Evolutionary conservation across 2,113 vertebrate species (phyloP).

Genomic region (Sakesphorus luctuosus): DNA sequence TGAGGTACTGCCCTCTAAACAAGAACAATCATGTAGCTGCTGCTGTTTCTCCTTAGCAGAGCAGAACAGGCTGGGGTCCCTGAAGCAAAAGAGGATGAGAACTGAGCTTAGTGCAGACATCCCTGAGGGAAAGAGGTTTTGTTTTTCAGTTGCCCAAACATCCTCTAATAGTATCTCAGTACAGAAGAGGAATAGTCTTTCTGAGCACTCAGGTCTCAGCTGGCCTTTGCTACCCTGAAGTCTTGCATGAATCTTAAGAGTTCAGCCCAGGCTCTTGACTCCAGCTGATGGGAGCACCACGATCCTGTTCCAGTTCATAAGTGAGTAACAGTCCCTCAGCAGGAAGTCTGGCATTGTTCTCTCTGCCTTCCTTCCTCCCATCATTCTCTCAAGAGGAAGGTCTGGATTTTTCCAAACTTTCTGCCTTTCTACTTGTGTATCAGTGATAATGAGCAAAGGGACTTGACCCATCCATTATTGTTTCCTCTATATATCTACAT

Average conservation of each 20-base stretch:
- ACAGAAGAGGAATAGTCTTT: background rate
- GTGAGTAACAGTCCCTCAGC: slow-evolving; percentile 14
- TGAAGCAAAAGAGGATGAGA: background rate
- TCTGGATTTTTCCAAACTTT: slow-evolving; percentile 30
- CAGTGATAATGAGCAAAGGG: background rate
- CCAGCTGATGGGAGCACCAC: background rate
- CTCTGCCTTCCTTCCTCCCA: slow-evolving; percentile 23
- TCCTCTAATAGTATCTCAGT: background rate
- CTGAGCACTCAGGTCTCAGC: background rate
- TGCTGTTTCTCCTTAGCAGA: background rate
- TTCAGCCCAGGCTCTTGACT: background rate
- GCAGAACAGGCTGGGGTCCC: background rate
- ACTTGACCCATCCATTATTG: slow-evolving; percentile 23
- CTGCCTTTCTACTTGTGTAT: slow-evolving; percentile 7
- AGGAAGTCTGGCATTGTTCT: slow-evolving; percentile 67
- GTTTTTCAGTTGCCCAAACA: background rate
- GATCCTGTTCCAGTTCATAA: slow-evolving; percentile 6
- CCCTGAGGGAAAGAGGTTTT: background rate
- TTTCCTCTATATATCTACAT: background rate
- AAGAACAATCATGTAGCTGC: background rate
- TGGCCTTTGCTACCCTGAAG: background rate
- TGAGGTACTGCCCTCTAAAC: background rate
- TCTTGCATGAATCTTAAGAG: background rate
- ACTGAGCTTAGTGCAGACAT: background rate
- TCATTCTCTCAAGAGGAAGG: background rate